These are phyloP conservation scores for Caenorhabditis angaria DNA, from an alignment of 2,888 invertebrate species.

Conservation along the genomic window DNA sequence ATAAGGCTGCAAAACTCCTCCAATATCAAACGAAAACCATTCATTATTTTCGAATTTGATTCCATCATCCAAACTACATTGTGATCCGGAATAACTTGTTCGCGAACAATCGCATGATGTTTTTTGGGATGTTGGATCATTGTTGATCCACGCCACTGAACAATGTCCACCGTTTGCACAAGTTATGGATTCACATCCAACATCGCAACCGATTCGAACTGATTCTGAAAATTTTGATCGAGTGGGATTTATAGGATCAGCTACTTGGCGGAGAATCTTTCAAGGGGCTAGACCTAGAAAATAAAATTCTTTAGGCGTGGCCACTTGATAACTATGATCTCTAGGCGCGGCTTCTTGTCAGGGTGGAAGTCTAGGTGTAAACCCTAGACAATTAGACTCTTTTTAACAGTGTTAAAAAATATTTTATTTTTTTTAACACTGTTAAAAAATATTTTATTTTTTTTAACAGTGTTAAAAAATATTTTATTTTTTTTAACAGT, in stretches of 20 bases:
- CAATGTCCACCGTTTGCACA: constrained; percentile 68
- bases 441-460: too few relatives aligned
- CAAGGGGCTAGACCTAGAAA: too few relatives aligned
- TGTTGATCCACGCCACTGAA: constrained; percentile 62
- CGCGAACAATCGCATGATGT: constrained; percentile 64
- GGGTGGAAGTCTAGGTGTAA: too few relatives aligned
- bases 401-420: constrained; percentile 22
- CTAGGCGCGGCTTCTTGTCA: too few relatives aligned
- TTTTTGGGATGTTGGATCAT: constrained; percentile 47
- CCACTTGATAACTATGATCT: too few relatives aligned
- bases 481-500: too few relatives aligned
- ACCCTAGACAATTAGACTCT: neutral
- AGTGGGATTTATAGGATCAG: too few relatives aligned
- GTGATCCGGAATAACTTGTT: constrained; percentile 61
- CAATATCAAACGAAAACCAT: constrained; percentile 53
- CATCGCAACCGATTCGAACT: constrained; percentile 58
- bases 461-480: too few relatives aligned
- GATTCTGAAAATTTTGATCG: constrained; percentile 43
- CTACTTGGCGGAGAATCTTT: too few relatives aligned
- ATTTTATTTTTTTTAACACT: too few relatives aligned
- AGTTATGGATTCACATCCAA: constrained; percentile 54
- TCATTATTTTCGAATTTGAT: constrained; percentile 44
- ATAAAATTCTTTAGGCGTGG: too few relatives aligned
- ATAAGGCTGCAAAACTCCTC: constrained; percentile 36
- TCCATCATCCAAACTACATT: constrained; percentile 55